These are phyloP conservation scores for Dryocosmus kuriphilus DNA, from an alignment of 2,888 invertebrate genomes.

Conservation along the genomic window DNA sequence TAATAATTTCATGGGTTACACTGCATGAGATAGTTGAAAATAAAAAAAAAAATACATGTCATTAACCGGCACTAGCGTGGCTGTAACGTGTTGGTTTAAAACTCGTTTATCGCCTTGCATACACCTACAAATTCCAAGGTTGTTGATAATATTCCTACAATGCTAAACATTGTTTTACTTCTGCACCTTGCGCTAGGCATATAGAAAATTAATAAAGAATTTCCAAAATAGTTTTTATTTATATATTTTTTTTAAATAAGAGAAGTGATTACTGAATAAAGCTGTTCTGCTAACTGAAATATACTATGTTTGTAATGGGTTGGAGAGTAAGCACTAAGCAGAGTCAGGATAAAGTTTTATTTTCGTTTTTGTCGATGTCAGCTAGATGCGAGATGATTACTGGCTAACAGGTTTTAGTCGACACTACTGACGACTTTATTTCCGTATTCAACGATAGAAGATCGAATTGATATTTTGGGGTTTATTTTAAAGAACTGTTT, in stretches of 20 bases:
- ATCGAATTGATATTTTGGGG: neutral
- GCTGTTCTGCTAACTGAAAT: neutral
- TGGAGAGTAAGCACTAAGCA: conserved; percentile 11
- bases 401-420: neutral
- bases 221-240: neutral
- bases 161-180: conserved; percentile 38
- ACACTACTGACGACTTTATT: conserved; percentile 31
- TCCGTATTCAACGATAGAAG: neutral
- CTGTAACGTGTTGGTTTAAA: conserved; percentile 30
- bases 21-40: neutral
- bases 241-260: neutral
- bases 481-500: conserved; percentile 6
- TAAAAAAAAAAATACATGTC: conserved; percentile 22
- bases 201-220: neutral
- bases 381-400: conserved; percentile 12
- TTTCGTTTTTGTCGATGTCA: conserved; percentile 16
- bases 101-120: conserved; percentile 39
- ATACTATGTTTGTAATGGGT: neutral
- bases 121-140: conserved; percentile 30
- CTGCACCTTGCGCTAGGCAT: neutral
- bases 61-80: conserved; percentile 23
- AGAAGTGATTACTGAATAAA: too few relatives aligned
- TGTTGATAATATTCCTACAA: conserved; percentile 29
- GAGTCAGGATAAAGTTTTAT: conserved; percentile 12
- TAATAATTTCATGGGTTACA: too few relatives aligned